These are phyloP conservation scores for Tachyglossus aculeatus DNA, from an alignment of 2,797 vertebrate genomes.

Conservation along the genomic window DNA sequence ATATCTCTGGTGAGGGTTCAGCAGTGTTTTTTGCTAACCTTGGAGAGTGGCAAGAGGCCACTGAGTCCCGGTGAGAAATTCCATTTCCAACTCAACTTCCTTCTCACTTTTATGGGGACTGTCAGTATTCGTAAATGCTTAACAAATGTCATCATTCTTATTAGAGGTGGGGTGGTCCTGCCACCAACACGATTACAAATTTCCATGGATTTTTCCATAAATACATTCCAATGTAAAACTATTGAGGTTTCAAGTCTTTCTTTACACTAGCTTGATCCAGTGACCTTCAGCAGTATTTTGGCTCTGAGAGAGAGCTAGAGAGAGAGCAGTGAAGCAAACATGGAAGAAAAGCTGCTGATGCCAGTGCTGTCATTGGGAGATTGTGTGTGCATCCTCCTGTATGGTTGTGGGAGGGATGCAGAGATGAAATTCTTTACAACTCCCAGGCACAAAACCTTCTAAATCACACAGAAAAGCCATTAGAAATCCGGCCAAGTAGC, in stretches of 20 bases:
- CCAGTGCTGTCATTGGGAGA: background rate
- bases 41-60: background rate
- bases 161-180: background rate
- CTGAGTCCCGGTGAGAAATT: background rate
- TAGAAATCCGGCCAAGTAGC: constrained; percentile 85
- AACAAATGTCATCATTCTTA: too few species aligned
- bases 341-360: constrained; percentile 30
- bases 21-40: background rate
- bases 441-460: constrained; percentile 57
- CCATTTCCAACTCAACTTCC: constrained; percentile 1
- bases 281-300: constrained; percentile 66
- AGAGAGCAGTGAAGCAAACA: constrained; percentile 16
- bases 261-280: constrained; percentile 12
- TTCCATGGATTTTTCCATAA: constrained; percentile 38
- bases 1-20: background rate
- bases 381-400: background rate
- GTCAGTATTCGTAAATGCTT: too few species aligned
- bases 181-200: constrained; percentile 62
- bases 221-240: constrained; percentile 10
- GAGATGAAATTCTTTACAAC: constrained; percentile 64
- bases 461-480: constrained; percentile 91
- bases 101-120: background rate
- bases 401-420: background rate
- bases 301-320: background rate
- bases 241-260: background rate